Percentiles rank a stretch among this genome's conserved stretches.
Conservation (phyloP, 35 echinoderm and acorn worm genomes). For the Lytechinus variegatus region DNA sequence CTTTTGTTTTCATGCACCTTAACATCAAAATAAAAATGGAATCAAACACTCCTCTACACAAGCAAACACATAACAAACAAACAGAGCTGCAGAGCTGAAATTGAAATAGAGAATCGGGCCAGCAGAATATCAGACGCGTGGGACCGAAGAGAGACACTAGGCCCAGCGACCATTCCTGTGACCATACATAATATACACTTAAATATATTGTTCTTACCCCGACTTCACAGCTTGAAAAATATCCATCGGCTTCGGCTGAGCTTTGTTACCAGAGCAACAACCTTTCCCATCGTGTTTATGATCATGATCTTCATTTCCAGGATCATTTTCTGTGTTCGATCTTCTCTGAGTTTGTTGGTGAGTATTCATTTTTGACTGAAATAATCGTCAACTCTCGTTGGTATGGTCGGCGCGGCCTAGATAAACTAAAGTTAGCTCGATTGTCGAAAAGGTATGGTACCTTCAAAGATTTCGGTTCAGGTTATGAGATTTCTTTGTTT, state of each 20-base stretch:
- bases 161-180: not conserved
- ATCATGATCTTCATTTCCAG: conserved; percentile 17
- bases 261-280: not conserved
- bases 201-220: conserved; percentile 43
- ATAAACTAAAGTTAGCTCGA: too few species aligned
- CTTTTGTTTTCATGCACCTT: too few species aligned
- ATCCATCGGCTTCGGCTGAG: conserved; percentile 46
- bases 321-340: not conserved
- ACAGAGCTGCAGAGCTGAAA: too few species aligned
- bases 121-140: not conserved
- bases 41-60: too few species aligned
- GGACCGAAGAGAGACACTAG: conserved; percentile 15
- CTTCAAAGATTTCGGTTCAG: not conserved
- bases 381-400: too few species aligned
- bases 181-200: not conserved
- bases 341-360: not conserved
- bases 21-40: too few species aligned
- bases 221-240: conserved; percentile 67
- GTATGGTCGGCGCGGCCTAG: too few species aligned
- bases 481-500: too few species aligned
- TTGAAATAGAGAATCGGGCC: not conserved
- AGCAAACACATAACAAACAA: too few species aligned
- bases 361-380: not conserved
- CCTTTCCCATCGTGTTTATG: not conserved
- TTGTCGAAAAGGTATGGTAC: not conserved